Evolutionary conservation across 2,113 vertebrate genomes (phyloP).

Genomic region (Rhinoderma darwinii): DNA sequence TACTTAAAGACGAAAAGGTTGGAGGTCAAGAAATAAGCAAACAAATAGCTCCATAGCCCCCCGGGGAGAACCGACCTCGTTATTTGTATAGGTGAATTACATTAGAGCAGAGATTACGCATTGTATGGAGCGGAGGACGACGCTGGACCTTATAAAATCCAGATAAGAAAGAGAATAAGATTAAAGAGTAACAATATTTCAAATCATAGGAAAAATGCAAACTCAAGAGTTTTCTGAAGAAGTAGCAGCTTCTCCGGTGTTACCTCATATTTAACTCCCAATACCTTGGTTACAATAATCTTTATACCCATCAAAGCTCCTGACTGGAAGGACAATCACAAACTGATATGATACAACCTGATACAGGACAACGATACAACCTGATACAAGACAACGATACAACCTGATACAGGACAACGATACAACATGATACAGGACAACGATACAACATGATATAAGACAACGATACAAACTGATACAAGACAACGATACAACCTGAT

Average conservation of each 20-base stretch:
- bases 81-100: constrained; percentile 9
- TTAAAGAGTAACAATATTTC: not conserved
- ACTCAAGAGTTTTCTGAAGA: too few species aligned
- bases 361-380: not conserved
- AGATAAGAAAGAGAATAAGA: not conserved
- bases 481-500: not conserved
- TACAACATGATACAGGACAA: not conserved
- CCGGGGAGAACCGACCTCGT: not conserved
- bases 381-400: not conserved
- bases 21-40: constrained; percentile 16
- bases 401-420: not conserved
- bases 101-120: not conserved
- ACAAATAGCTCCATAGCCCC: not conserved
- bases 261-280: too few species aligned
- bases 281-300: not conserved
- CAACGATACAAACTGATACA: not conserved
- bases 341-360: too few species aligned
- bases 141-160: not conserved
- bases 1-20: not conserved
- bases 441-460: not conserved
- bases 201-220: not conserved
- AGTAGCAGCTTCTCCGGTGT: too few species aligned
- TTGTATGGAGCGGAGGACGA: not conserved
- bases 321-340: not conserved
- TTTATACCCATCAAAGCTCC: not conserved